Evolutionary conservation across 2,113 vertebrate species (phyloP), one percentile per base, ranked within the genome.

Genomic region (Melanerpes formicivorus): DNA sequence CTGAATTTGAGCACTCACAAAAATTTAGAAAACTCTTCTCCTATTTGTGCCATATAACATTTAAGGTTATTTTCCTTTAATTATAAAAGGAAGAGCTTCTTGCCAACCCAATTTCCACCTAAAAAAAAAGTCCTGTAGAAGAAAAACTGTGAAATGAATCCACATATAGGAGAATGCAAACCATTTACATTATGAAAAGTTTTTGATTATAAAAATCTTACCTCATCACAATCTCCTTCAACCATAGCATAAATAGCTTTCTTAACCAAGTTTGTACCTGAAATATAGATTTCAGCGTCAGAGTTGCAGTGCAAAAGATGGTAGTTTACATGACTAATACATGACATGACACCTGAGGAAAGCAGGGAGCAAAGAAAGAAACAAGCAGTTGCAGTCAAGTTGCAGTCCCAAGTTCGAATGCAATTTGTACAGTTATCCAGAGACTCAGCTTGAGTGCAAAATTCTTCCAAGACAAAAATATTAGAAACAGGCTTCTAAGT

Each of bases 171-270:
- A 91, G 48, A 94, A 65, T 22, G 83, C 62, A 95, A 92, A 60
- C 60, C 81, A 87, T 82, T 87, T 13, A 86, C 40, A 81, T 70
- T 30, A 95, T 12, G 37, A 79, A 90, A 93, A 32, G 48, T 34
- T 75, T 76, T 91, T 90, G 71, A 95, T 89, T 82, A 86, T 73
- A 92, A 93, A 93, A 58, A 95, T 93, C 97, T 98, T 98, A 99
- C 99, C 99, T 99, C 99, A 91, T 99, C 99, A 97, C 99, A 99
- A 97, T 99, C 99, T 88, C 99, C 99, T 97, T 99, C 99, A 96
- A 99, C 99, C 99, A 99, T 99, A 97, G 99, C 99, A 97, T 99
- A 99, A 97, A 99, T 99, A 98, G 99, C 99, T 99, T 99, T 99
- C 98, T 99, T 99, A 97, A 99, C 99, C 98, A 99, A 98, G 98